Evolutionary conservation across 2,797 vertebrate genomes (phyloP).

Genomic region (Hippocampus kuda): DNA sequence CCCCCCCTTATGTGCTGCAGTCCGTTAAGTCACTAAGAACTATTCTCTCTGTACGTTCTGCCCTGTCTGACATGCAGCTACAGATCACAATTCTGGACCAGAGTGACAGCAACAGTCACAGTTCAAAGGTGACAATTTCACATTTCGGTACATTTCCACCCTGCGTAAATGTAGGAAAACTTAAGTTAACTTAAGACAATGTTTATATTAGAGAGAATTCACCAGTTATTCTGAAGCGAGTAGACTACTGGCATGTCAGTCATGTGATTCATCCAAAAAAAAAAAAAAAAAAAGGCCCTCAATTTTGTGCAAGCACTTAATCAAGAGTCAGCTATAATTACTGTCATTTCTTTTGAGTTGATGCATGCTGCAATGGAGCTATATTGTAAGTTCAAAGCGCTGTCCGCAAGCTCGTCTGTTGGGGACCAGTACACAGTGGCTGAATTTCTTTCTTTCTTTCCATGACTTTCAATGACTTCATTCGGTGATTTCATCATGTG

Average conservation of each 20-base stretch:
- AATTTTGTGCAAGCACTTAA: background rate
- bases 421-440: background rate
- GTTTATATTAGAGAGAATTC: background rate
- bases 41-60: background rate
- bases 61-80: background rate
- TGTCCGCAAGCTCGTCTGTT: background rate
- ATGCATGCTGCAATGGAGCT: background rate
- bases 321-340: background rate
- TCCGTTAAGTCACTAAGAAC: background rate
- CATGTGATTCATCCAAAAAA: background rate
- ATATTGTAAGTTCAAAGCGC: background rate
- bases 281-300: background rate
- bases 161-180: background rate
- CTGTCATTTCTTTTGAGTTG: background rate
- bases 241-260: too few relatives aligned
- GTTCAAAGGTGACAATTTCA: background rate
- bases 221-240: background rate
- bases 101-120: background rate
- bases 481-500: background rate
- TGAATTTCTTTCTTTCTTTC: background rate
- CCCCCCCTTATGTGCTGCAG: conserved; percentile 23
- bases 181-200: background rate
- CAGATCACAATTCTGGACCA: background rate
- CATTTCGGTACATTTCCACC: background rate
- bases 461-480: background rate